phyloP scores from a whole-genome alignment of 2,113 vertebrate genomes.

The Terrapene triunguis region DNA sequence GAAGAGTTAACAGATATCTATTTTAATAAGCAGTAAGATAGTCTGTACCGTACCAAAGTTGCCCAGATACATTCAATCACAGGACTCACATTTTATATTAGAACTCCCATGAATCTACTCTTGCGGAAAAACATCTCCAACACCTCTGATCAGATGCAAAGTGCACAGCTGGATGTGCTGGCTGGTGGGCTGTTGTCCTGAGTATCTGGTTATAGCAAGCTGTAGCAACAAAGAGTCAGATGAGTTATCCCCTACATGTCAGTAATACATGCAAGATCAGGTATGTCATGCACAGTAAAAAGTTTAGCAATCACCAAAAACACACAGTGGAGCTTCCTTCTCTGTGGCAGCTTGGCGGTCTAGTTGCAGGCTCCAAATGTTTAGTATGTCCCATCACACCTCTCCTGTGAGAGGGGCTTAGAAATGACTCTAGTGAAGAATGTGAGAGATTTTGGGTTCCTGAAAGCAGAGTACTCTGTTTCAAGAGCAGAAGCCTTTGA shows the following conservation, averaged over 20 bases:
- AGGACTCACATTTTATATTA: not conserved
- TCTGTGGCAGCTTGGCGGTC: not conserved
- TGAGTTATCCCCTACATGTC: not conserved
- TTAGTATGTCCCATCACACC: constrained; percentile 15
- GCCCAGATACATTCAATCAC: not conserved
- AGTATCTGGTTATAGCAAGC: not conserved
- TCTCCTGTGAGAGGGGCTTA: not conserved
- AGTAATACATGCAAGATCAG: not conserved
- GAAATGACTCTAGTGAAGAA: not conserved
- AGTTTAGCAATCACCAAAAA: not conserved
- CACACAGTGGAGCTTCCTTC: not conserved
- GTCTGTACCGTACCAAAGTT: not conserved
- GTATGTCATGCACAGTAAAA: not conserved
- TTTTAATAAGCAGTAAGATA: not conserved
- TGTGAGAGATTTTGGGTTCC: not conserved
- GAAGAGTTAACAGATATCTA: not conserved
- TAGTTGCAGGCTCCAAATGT: constrained; percentile 8
- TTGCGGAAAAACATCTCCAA: not conserved
- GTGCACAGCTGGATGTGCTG: not conserved
- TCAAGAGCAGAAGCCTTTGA: constrained; percentile 25
- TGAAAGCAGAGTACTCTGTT: not conserved
- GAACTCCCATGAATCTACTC: not conserved
- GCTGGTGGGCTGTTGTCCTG: not conserved
- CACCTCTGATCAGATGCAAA: not conserved
- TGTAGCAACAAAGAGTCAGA: not conserved